Base-by-base conservation (phyloP, 2,888 invertebrate species). In the Diaphora mendica region DNA sequence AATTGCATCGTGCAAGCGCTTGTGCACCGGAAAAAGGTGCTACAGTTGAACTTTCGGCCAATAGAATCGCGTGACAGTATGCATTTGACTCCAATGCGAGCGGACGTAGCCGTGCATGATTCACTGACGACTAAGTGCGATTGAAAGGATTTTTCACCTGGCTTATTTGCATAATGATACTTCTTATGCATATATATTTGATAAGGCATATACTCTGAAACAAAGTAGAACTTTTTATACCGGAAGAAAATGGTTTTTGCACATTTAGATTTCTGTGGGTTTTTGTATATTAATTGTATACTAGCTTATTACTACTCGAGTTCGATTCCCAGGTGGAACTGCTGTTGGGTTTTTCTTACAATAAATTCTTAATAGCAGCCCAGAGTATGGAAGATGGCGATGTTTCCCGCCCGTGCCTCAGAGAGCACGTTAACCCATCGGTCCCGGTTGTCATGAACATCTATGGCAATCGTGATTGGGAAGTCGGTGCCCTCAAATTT, bases 1-100 rank as follows among this genome's bases (percentile, higher is more conserved):
- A 62, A 62, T 30, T 62, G 44, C 70, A 70, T 30, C 42, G 64
- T 59, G 67, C 71, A 71, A 72, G 85, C 83, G 86, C 82, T 65
- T 76, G 81, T 86, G 85, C 90, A 91, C 93, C 94, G 94, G 94
- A 94, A 94, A 92, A 92, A 90, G 94, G 92, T 85, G 89, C 90
- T 91, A 90, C 87, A 88, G 87, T 91, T 91, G 91, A 91, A 91
- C 91, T 91, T 92, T 86, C 84, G 83, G 85, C 86, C 88, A 87
- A 87, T 85, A 71, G 73, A 86, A 87, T 86, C 71, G 76, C 84
- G 83, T 83, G 77, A 77, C 48, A 59, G 33, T 11, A 55, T 82
- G 86, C 90, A 89, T 85, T 89, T 87, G 88, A 89, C 86, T 88
- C 83, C 84, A 80, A 82, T 74, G 80, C 77, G 79, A 85, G 81